A percentile compares a stretch with the other conserved stretches of the same genome.
Conservation (phyloP, 2,113 vertebrate genomes). For the Parotia lawesii region DNA sequence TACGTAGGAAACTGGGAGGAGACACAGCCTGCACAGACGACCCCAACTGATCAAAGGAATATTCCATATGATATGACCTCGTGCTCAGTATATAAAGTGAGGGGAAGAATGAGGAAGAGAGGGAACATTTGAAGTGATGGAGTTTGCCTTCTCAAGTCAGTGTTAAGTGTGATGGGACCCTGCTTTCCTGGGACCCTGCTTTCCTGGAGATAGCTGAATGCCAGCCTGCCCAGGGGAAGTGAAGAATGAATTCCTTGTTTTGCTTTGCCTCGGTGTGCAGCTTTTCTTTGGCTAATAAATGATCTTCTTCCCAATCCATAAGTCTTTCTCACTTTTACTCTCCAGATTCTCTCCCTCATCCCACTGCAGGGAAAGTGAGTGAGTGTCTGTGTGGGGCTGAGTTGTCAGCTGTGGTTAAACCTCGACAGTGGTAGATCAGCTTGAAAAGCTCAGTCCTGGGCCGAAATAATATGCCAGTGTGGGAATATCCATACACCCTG, state of each 20-base stretch:
- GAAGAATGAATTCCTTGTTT: not conserved
- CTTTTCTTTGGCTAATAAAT: not conserved
- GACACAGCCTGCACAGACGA: not conserved
- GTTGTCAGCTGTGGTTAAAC: not conserved
- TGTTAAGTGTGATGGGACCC: not conserved
- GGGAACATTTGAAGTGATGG: no score
- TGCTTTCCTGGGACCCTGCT: not conserved
- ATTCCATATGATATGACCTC: not conserved
- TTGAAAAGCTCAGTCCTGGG: not conserved
- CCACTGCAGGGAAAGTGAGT: not conserved
- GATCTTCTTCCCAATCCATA: not conserved
- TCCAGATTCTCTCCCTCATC: not conserved
- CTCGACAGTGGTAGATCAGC: accelerated
- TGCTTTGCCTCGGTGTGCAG: not conserved
- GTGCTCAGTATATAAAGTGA: not conserved
- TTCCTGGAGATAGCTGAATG: not conserved
- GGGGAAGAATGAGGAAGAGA: accelerated
- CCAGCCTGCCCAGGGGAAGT: accelerated
- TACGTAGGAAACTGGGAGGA: not conserved
- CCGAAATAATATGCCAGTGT: not conserved
- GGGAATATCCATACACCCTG: not conserved
- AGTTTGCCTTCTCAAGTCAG: not conserved
- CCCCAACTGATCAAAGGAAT: not conserved
- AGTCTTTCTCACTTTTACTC: not conserved
- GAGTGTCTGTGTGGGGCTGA: not conserved